Conservation (phyloP, 2,888 invertebrate species). For the Abscondita cerata region DNA sequence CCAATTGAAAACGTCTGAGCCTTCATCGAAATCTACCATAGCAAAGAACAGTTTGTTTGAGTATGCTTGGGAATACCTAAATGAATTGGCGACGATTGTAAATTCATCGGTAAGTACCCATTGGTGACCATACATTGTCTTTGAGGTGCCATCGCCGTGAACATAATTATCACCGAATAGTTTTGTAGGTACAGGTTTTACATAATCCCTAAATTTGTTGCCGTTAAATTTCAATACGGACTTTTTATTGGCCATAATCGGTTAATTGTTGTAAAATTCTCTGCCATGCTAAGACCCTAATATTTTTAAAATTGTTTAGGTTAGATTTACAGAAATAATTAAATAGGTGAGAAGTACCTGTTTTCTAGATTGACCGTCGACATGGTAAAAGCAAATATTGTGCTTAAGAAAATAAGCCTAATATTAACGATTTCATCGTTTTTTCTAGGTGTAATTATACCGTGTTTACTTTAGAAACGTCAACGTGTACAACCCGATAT, state of each 20-base stretch:
- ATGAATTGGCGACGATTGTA: conserved; percentile 94
- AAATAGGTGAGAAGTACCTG: conserved; percentile 42
- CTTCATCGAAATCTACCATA: conserved; percentile 98
- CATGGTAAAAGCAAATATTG: conserved; percentile 53
- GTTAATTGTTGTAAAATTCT: conserved; percentile 87
- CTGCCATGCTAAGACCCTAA: conserved; percentile 70
- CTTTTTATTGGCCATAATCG: conserved; percentile 86
- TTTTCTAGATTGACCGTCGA: conserved; percentile 58
- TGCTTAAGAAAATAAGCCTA: conserved; percentile 42
- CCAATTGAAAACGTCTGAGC: conserved; percentile 94
- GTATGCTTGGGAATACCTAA: conserved; percentile 83
- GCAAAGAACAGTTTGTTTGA: conserved; percentile 94
- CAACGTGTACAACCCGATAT: conserved; percentile 27
- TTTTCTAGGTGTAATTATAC: conserved; percentile 1
- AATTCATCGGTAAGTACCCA: conserved; percentile 98
- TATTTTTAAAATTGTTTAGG: conserved; percentile 37
- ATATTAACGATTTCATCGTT: conserved; percentile 36
- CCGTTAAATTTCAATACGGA: conserved; percentile 90
- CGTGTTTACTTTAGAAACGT: conserved; percentile 12
- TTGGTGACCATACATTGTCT: conserved; percentile 94
- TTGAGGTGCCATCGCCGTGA: conserved; percentile 93
- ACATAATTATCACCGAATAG: conserved; percentile 95
- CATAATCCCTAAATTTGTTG: conserved; percentile 90
- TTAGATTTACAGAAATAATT: conserved; percentile 1
- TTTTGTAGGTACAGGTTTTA: conserved; percentile 90